A percentile compares a stretch with the other conserved stretches of the same genome.
phyloP scores from a whole-genome alignment of 2,113 vertebrate species.

The Platanista minor region DNA sequence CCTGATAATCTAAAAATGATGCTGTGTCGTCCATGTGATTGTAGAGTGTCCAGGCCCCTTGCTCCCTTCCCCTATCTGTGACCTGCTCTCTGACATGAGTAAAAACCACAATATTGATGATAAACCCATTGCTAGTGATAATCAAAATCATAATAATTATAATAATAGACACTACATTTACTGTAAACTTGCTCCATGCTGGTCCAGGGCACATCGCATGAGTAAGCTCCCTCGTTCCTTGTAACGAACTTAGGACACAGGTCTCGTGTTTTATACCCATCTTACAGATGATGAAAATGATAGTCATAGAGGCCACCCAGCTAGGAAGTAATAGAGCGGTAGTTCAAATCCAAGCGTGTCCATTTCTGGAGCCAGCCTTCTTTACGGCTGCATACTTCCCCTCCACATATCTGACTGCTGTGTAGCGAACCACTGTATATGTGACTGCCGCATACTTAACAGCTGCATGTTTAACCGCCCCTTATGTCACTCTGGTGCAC shows the following conservation, averaged over 20 bases:
- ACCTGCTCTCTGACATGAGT: neutral
- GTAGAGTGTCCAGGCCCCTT: fast-evolving
- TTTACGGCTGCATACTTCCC: neutral
- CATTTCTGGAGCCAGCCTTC: neutral
- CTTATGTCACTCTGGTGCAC: fast-evolving
- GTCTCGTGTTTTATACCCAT: neutral
- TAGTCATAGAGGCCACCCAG: neutral
- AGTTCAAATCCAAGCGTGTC: neutral
- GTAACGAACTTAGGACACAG: neutral
- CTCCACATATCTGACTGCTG: too few relatives aligned
- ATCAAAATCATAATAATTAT: neutral
- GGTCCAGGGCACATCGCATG: neutral
- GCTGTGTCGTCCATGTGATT: neutral
- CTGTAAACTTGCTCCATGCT: neutral
- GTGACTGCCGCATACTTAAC: too few relatives aligned
- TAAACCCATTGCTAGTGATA: neutral
- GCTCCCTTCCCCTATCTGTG: neutral
- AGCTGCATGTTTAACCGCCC: fast-evolving
- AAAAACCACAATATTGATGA: neutral
- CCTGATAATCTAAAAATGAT: neutral
- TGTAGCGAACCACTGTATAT: fast-evolving
- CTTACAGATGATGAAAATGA: neutral
- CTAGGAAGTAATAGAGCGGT: too few relatives aligned
- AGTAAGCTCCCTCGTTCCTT: neutral
- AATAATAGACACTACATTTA: neutral